Evolutionary conservation across 1,140 invertebrate species (phyloP), one percentile per base, ranked within the genome.

Genomic region (Calliopsis andreniformis): DNA sequence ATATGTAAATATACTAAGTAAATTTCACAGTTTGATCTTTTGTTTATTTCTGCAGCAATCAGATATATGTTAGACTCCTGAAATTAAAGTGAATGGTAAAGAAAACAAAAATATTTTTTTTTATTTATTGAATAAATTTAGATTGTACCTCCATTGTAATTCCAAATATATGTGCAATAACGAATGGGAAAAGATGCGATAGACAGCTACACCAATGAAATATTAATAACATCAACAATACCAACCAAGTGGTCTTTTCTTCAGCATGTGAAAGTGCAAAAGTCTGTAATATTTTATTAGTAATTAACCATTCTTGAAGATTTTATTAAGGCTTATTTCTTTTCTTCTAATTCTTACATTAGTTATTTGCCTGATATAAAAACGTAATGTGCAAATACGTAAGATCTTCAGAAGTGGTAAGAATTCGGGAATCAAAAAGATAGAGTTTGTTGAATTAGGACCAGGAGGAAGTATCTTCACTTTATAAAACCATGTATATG

Each of bases 191-290:
- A 4, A 68, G 53, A 7, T 86, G 86, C 45, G 79, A 86, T 20
- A 89, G 14, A 63, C 89, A 90, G 3, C 88, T 84, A 56, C 80
- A 80, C 89, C 88, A 90, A 49, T 90, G 89, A 69, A 88, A 82
- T 49, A 89, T 83, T 23, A 90, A 62, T 35, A 79, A 7, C 7
- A 87, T 86, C 18, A 89, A 49, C 7, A 84, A 16, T 32, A 66
- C n/a, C 0, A 89, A 20, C 88, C 88, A 90, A 32, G 89, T 67
- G 0, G 32, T 73, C 7, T 79, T 66, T 6, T 87, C 80, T n/a
- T 56, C 23, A 30, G 70, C 49, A 35, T 82, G 75, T 18, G 82
- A 70, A 43, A 80, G 42, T 30, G 77, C 51, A 32, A 78, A 86
- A 42, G 16, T 80, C 88, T 89, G 18, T 14, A 79, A 67, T 23